A percentile compares a stretch with the other conserved stretches of the same genome.
Conservation (phyloP, 2,888 invertebrate genomes). For the Timema cristinae region DNA sequence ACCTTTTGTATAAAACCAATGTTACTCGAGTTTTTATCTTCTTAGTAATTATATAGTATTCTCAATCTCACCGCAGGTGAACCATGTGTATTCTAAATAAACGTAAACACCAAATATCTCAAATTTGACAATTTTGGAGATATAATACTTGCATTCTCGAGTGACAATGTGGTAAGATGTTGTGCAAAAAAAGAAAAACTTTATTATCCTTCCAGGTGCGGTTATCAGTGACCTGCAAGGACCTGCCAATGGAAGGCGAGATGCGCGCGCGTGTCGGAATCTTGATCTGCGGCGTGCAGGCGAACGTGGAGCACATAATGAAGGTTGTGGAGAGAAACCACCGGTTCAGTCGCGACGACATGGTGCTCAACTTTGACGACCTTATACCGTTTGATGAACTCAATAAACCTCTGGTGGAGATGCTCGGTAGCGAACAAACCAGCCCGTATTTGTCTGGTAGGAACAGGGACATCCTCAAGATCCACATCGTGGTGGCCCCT, state of each 20-base stretch:
- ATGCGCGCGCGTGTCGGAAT: constrained; percentile 64
- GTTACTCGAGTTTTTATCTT: too few species aligned
- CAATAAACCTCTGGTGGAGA: constrained; percentile 51
- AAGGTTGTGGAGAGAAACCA: constrained; percentile 67
- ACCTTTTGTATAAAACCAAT: too few species aligned
- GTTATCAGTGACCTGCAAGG: constrained; percentile 65
- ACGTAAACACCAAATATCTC: too few species aligned
- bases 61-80: too few species aligned
- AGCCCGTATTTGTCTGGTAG: constrained; percentile 60
- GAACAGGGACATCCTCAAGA: constrained; percentile 65
- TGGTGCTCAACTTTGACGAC: constrained; percentile 58
- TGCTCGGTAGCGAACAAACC: constrained; percentile 36
- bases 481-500: constrained; percentile 75
- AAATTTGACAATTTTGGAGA: too few species aligned
- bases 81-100: too few species aligned
- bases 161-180: too few species aligned
- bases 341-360: constrained; percentile 65
- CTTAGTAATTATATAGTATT: too few species aligned
- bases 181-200: too few species aligned
- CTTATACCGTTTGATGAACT: constrained; percentile 74
- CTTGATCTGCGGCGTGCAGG: constrained; percentile 68
- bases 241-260: constrained; percentile 49
- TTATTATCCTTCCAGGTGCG: constrained; percentile 13
- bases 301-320: constrained; percentile 71
- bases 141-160: too few species aligned